phyloP scores from a whole-genome alignment of 2,797 vertebrate genomes.

The Cuniculus paca region DNA sequence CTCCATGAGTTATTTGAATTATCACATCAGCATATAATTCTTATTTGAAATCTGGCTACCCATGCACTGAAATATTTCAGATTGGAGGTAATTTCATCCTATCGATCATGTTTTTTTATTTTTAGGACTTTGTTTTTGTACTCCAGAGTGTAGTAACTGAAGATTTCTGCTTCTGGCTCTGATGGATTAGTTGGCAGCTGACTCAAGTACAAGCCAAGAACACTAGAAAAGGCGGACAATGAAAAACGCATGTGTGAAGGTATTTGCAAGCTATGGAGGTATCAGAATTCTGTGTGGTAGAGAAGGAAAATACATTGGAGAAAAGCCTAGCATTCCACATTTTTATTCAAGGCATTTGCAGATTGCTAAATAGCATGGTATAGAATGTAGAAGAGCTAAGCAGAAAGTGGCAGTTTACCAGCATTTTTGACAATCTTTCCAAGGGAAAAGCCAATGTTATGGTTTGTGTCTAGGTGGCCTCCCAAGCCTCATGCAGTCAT shows the following conservation, averaged over 20 bases:
- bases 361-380: constrained; percentile 28
- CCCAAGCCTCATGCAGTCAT: too few relatives aligned
- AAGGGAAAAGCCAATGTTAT: background rate
- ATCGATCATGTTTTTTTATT: constrained; percentile 42
- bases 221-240: constrained; percentile 14
- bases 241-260: constrained; percentile 1
- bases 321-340: background rate
- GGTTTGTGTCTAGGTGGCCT: too few relatives aligned
- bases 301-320: background rate
- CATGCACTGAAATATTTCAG: constrained; percentile 55
- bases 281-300: background rate
- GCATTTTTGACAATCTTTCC: background rate
- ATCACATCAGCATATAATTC: constrained; percentile 51
- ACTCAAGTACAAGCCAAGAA: constrained; percentile 35
- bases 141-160: background rate
- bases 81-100: constrained; percentile 9
- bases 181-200: constrained; percentile 36
- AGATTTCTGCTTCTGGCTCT: constrained; percentile 40
- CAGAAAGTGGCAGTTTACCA: background rate
- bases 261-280: background rate
- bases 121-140: constrained; percentile 55
- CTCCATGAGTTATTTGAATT: background rate
- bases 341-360: constrained; percentile 41
- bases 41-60: background rate
- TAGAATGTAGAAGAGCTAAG: background rate